Evolutionary conservation across 2,113 vertebrate genomes (phyloP).

Genomic region (Thamnaconus septentrionalis): DNA sequence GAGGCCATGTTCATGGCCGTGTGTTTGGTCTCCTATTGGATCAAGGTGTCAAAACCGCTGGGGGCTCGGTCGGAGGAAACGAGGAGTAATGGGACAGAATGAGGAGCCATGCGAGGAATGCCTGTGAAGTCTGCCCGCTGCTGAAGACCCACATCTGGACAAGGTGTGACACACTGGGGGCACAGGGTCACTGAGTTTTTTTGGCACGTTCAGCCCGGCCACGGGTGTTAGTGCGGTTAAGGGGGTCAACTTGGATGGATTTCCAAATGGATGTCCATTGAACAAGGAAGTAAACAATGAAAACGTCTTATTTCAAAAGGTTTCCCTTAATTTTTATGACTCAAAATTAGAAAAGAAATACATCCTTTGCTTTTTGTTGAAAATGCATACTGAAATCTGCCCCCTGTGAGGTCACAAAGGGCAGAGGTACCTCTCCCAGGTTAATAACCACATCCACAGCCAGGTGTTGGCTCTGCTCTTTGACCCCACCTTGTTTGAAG

Average conservation of each 20-base stretch:
- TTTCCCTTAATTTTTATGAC: no score
- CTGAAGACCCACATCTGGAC: slow-evolving; percentile 47
- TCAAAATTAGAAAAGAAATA: no score
- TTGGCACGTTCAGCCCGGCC: slow-evolving; percentile 22
- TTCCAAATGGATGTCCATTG: no score
- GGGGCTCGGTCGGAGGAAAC: slow-evolving; percentile 41
- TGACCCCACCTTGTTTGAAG: no score
- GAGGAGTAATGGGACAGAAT: slow-evolving; percentile 30
- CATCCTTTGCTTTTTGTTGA: no score
- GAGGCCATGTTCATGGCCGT: slow-evolving; percentile 10
- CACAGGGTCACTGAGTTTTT: slow-evolving; percentile 41
- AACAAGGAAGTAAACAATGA: no score
- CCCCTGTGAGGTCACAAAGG: no score
- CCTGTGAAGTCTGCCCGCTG: slow-evolving; percentile 50
- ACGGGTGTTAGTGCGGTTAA: slow-evolving; percentile 34
- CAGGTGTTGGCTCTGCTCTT: no score
- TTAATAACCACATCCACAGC: no score
- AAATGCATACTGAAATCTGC: no score
- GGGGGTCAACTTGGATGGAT: not conserved
- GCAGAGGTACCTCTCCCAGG: no score
- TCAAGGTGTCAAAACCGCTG: slow-evolving; percentile 61
- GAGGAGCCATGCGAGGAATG: slow-evolving; percentile 52
- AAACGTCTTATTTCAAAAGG: no score
- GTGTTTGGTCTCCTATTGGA: slow-evolving; percentile 64
- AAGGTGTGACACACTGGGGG: slow-evolving; percentile 29